phyloP scores from a whole-genome alignment of 2,888 invertebrate species.

The Lysandra coridon region DNA sequence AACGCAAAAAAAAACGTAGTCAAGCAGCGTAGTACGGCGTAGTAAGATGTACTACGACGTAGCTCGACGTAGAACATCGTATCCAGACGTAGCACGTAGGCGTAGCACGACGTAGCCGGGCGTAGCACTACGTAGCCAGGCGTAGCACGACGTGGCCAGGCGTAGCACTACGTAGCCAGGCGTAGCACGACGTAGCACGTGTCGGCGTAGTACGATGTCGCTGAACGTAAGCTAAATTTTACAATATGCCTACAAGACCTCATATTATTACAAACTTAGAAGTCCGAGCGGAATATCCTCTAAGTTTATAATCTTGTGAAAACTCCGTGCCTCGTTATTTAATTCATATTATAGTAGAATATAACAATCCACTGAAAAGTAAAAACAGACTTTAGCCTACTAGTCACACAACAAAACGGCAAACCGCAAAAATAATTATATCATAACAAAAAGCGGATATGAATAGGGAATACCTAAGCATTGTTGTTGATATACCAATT shows the following conservation, averaged over 20 bases:
- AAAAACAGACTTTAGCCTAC: neutral
- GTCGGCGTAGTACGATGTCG: no score
- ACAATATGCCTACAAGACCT: no score
- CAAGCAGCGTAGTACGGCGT: neutral
- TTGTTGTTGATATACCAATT: slow-evolving; percentile 78
- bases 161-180: neutral
- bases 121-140: neutral
- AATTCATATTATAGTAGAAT: neutral
- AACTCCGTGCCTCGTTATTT: no score
- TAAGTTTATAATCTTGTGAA: no score
- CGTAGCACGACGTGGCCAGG: neutral
- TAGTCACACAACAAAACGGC: neutral
- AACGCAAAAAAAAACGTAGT: neutral
- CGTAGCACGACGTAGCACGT: neutral
- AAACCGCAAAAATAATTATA: slow-evolving; percentile 45
- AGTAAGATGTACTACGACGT: neutral
- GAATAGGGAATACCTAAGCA: slow-evolving; percentile 66
- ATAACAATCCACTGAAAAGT: neutral
- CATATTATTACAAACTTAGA: no score
- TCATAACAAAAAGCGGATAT: slow-evolving; percentile 52
- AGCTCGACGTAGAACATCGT: neutral
- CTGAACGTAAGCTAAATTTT: no score
- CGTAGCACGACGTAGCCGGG: neutral
- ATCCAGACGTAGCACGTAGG: neutral
- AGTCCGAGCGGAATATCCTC: no score